A percentile compares a stretch with the other conserved stretches of the same genome.
Evolutionary conservation across 2,888 invertebrate species (phyloP).

Genomic region (Brenthis daphne): DNA sequence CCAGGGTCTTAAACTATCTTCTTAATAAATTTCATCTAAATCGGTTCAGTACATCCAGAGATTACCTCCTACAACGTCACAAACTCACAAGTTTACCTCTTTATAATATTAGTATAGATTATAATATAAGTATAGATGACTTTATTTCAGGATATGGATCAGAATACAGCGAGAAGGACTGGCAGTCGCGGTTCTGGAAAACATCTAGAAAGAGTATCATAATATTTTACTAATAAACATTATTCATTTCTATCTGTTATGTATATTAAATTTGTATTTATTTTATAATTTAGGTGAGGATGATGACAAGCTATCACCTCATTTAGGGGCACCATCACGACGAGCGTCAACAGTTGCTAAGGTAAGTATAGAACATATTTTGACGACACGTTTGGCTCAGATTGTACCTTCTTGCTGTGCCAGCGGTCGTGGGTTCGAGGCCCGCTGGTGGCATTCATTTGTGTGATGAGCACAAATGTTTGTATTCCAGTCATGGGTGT

Average conservation of each 20-base stretch:
- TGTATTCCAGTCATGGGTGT: too few relatives aligned
- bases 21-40: too few relatives aligned
- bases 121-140: neutral
- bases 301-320: slow-evolving; percentile 73
- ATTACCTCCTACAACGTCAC: too few relatives aligned
- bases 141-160: slow-evolving; percentile 85
- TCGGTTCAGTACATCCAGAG: too few relatives aligned
- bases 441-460: too few relatives aligned
- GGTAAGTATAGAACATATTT: slow-evolving; percentile 46
- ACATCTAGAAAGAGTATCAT: slow-evolving; percentile 73
- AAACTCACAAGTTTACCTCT: too few relatives aligned
- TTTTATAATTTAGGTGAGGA: slow-evolving; percentile 61
- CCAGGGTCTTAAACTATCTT: too few relatives aligned
- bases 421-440: too few relatives aligned
- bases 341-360: slow-evolving; percentile 69
- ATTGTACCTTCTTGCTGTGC: too few relatives aligned
- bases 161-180: slow-evolving; percentile 87
- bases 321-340: slow-evolving; percentile 68
- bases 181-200: slow-evolving; percentile 85
- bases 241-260: neutral
- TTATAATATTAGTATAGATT: neutral
- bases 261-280: too few relatives aligned
- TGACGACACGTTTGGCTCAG: too few relatives aligned
- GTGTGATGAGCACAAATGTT: too few relatives aligned
- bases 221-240: slow-evolving; percentile 5